Base-by-base conservation (phyloP, 2,888 invertebrate genomes). In the Macrosoma leucophasiata region DNA sequence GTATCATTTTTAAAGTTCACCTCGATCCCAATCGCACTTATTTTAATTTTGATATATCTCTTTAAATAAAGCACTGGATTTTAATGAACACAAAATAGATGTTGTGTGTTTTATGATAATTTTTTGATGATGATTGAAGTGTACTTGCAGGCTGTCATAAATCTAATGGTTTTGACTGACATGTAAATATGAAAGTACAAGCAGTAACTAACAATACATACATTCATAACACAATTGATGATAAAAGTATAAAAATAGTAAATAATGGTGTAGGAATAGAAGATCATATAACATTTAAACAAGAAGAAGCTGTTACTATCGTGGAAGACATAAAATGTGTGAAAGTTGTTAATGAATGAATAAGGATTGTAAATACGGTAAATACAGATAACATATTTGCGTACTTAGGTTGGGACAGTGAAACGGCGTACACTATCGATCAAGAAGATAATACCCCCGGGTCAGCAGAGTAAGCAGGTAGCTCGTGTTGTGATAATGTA, bases 361-460 rank as follows among this genome's bases (percentile, higher is more conserved):
- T n/a, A n/a, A n/a, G n/a, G n/a, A n/a, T n/a, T n/a, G n/a, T n/a
- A n/a, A n/a, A n/a, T n/a, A n/a, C n/a, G n/a, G n/a, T n/a, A n/a
- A n/a, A n/a, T n/a, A n/a, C n/a, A n/a, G n/a, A n/a, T n/a, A n/a
- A n/a, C n/a, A n/a, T n/a, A n/a, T 27, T 40, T 67, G 50, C 71
- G 68, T 59, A 62, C 56, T 50, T 78, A 79, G 81, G 68, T 78
- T 53, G 81, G 78, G 50, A 63, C 72, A 55, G 75, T 71, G 66
- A 82, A 81, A 70, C 68, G 73, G 57, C 74, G 84, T 43, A 78
- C 82, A 46, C 73, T 84, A 54, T 81, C 82, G 61, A 82, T 84
- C 62, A 82, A 82, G 82, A 84, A 81, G 79, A 78, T 81, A 41
- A 78, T 79, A 27, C 79, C 81, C 12, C 82, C 82, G 36, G 74